Conservation (phyloP, 2,113 vertebrate species). For the Oplegnathus fasciatus region DNA sequence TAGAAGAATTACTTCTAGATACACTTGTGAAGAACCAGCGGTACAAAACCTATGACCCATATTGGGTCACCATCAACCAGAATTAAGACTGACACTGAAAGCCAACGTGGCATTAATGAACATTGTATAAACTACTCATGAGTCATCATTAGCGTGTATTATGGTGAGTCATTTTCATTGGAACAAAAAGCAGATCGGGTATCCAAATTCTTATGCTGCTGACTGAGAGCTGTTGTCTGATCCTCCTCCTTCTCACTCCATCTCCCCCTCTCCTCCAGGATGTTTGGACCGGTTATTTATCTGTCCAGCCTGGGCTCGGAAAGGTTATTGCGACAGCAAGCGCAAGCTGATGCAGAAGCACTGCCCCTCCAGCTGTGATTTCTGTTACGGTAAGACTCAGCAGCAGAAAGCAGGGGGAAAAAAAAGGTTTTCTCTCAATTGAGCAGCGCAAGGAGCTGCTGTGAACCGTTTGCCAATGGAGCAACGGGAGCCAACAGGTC, state of each 20-base stretch:
- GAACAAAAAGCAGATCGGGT: constrained; percentile 25
- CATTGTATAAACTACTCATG: constrained; percentile 55
- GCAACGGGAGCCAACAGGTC: constrained; percentile 73
- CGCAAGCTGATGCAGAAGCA: constrained; percentile 93
- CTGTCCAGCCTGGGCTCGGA: constrained; percentile 91
- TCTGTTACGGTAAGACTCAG: constrained; percentile 92
- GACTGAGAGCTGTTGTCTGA: constrained; percentile 49
- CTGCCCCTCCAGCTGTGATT: constrained; percentile 95
- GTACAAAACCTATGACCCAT: background rate
- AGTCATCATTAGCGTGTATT: constrained; percentile 64
- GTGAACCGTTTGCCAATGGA: constrained; percentile 76
- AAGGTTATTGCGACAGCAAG: constrained; percentile 91
- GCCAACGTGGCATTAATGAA: constrained; percentile 69
- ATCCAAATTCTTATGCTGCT: constrained; percentile 56
- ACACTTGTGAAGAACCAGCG: background rate
- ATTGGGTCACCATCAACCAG: constrained; percentile 20
- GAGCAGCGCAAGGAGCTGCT: constrained; percentile 59
- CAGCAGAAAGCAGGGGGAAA: constrained; percentile 39
- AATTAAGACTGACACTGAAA: constrained; percentile 24
- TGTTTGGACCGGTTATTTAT: constrained; percentile 92
- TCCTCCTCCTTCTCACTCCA: constrained; percentile 24
- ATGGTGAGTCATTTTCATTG: constrained; percentile 63
- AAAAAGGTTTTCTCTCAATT: constrained; percentile 62
- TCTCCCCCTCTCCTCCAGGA: constrained; percentile 81
- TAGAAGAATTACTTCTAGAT: constrained; percentile 18